phyloP scores from a whole-genome alignment of 2,113 vertebrate species.

The Sardina pilchardus region DNA sequence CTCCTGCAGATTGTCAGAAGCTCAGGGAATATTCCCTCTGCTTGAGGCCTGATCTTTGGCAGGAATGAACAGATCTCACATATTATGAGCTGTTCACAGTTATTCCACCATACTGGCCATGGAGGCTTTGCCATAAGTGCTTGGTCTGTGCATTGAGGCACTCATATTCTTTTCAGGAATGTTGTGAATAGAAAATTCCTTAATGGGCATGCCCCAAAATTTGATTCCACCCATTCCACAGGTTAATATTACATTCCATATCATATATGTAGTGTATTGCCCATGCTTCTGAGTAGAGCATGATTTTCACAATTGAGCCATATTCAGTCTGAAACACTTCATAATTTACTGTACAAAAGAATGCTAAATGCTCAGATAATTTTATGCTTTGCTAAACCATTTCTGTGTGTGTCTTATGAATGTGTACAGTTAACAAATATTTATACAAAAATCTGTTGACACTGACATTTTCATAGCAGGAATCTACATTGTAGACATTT shows the following conservation, averaged over 20 bases:
- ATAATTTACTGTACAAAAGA: background rate
- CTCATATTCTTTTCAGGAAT: background rate
- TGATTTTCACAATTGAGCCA: background rate
- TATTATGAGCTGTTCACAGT: background rate
- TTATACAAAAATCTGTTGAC: background rate
- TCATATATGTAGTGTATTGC: background rate
- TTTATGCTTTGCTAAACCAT: too few relatives aligned
- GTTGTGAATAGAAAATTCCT: background rate
- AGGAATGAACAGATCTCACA: background rate
- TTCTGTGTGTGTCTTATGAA: too few relatives aligned
- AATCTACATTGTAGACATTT: background rate
- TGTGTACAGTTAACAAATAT: background rate
- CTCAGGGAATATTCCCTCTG: background rate
- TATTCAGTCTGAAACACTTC: background rate
- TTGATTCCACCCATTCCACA: background rate
- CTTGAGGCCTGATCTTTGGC: constrained; percentile 1
- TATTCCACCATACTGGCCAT: background rate
- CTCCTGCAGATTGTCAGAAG: constrained; percentile 8
- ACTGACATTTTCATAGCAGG: background rate
- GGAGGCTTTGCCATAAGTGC: too few relatives aligned
- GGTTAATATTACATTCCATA: background rate
- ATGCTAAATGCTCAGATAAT: background rate
- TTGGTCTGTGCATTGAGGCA: background rate
- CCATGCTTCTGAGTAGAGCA: background rate
- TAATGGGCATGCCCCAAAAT: background rate